These are phyloP conservation scores for Pithys albifrons DNA, from an alignment of 2,113 vertebrate genomes.

Conservation along the genomic window DNA sequence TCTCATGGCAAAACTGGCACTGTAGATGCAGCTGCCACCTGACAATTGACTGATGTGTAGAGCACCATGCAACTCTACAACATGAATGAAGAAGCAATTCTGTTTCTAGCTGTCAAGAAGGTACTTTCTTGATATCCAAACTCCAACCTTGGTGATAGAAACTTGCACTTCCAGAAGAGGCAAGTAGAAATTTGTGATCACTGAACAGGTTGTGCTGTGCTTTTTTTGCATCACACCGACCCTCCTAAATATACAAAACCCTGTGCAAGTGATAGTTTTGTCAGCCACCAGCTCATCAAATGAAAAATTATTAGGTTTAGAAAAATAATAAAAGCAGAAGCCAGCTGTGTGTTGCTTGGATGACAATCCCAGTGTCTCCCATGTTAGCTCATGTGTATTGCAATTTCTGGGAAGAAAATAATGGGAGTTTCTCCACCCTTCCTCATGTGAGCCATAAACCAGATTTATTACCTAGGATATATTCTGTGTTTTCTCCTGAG, in stretches of 20 bases:
- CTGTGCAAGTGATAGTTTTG: slow-evolving; percentile 47
- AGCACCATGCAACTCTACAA: not conserved
- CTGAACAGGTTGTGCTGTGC: not conserved
- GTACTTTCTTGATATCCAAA: not conserved
- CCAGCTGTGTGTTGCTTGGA: slow-evolving; percentile 63
- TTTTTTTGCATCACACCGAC: slow-evolving; percentile 26
- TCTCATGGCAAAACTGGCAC: not conserved
- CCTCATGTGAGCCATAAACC: slow-evolving; percentile 70
- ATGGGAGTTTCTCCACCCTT: slow-evolving; percentile 69
- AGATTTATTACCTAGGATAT: slow-evolving; percentile 71
- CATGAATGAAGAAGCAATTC: not conserved
- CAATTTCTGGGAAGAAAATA: slow-evolving; percentile 73
- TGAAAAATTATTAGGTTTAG: slow-evolving; percentile 63
- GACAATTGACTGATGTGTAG: not conserved
- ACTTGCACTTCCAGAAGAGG: not conserved
- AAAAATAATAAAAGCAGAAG: slow-evolving; percentile 67
- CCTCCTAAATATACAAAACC: slow-evolving; percentile 47
- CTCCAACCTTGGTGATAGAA: not conserved
- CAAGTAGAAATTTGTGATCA: not conserved
- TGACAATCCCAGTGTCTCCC: slow-evolving; percentile 60
- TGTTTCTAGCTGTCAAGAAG: not conserved
- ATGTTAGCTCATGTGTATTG: slow-evolving; percentile 60
- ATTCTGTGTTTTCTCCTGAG: slow-evolving; percentile 65
- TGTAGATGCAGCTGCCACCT: not conserved
- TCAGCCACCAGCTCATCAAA: slow-evolving; percentile 63